Evolutionary conservation across 2,888 invertebrate genomes (phyloP).

Genomic region (Balanococcus diminutus): DNA sequence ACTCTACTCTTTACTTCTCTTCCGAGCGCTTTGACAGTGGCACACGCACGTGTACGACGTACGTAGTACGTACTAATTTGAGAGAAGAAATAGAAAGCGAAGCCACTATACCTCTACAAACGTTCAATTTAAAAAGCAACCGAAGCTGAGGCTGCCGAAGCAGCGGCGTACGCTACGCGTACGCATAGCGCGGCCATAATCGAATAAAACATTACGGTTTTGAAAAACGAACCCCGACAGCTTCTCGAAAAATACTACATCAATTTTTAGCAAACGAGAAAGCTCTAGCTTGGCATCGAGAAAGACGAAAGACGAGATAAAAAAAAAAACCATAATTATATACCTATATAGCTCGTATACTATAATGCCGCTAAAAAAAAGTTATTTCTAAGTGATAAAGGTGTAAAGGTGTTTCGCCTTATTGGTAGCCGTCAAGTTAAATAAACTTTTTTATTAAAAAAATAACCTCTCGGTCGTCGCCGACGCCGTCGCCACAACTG

Average conservation of each 20-base stretch:
- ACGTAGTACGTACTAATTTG: neutral
- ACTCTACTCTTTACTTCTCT: too few relatives aligned
- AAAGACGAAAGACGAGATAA: neutral
- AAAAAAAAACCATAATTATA: too few relatives aligned
- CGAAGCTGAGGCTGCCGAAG: too few relatives aligned
- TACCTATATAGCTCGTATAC: too few relatives aligned
- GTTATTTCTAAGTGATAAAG: constrained; percentile 5
- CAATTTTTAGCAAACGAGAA: neutral
- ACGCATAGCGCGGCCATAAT: neutral
- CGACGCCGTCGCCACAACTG: neutral
- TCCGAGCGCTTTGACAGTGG: neutral
- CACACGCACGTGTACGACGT: neutral
- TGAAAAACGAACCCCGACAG: constrained; percentile 2
- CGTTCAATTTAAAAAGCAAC: too few relatives aligned
- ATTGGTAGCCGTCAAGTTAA: constrained; percentile 5
- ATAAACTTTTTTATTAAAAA: constrained; percentile 5
- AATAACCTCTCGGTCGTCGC: neutral
- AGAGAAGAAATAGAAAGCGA: neutral
- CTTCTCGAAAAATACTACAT: neutral
- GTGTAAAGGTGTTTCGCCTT: constrained; percentile 11
- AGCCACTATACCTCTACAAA: neutral
- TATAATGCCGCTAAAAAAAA: neutral
- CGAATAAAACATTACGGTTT: constrained; percentile 2
- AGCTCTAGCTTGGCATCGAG: neutral
- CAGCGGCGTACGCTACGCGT: too few relatives aligned